Percentiles rank a stretch among this genome's conserved stretches.
These are phyloP conservation scores for Azemiops feae DNA, from an alignment of 2,113 vertebrate species.

Conservation along the genomic window DNA sequence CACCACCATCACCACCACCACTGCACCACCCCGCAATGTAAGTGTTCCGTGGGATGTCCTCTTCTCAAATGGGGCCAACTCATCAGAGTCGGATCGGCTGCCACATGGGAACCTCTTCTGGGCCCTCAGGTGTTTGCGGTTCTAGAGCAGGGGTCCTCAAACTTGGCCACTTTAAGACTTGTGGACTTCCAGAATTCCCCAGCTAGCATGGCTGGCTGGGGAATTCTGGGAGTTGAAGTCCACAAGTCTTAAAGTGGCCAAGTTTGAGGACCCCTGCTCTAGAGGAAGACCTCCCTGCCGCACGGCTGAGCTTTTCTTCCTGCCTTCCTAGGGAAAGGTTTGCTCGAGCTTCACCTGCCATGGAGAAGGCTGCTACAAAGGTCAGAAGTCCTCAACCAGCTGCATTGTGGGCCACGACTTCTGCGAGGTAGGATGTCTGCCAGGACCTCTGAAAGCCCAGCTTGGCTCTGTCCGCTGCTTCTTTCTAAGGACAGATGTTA, in stretches of 20 bases:
- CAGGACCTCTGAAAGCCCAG: not conserved
- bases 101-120: not conserved
- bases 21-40: slow-evolving; percentile 26
- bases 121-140: not conserved
- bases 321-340: slow-evolving; percentile 70
- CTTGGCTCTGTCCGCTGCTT: rapidly evolving
- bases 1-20: not conserved
- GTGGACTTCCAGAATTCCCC: no score
- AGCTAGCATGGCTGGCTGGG: no score
- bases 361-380: slow-evolving; percentile 65
- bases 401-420: slow-evolving; percentile 63
- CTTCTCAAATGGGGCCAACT: not conserved
- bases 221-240: no score
- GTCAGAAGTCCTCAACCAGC: slow-evolving; percentile 1
- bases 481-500: not conserved
- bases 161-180: no score
- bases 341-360: slow-evolving; percentile 66
- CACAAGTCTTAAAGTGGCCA: no score
- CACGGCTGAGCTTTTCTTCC: not conserved
- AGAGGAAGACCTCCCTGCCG: slow-evolving; percentile 43
- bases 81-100: no score
- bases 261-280: no score
- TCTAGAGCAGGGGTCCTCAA: not conserved
- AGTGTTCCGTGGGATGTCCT: slow-evolving; percentile 11
- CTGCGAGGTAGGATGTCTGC: slow-evolving; percentile 73